These are phyloP conservation scores for Gorsachius magnificus DNA, from an alignment of 2,797 vertebrate species.

Conservation along the genomic window DNA sequence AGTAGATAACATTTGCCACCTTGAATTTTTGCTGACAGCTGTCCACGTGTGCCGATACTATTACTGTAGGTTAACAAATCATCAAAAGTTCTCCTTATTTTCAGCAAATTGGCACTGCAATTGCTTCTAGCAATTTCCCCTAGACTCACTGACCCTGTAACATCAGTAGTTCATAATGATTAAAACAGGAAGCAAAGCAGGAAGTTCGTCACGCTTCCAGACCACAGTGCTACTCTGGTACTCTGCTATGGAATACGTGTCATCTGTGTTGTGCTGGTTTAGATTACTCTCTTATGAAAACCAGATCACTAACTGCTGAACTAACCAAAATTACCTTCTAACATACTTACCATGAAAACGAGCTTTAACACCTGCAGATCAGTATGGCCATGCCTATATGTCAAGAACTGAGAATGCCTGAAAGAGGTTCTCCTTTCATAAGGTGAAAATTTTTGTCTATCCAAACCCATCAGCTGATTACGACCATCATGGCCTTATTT, in stretches of 20 bases:
- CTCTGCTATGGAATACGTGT: neutral
- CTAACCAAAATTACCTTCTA: neutral
- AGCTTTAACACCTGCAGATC: neutral
- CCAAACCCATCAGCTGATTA: neutral
- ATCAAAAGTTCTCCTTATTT: neutral
- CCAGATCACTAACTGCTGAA: neutral
- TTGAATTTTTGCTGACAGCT: neutral
- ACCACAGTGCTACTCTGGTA: neutral
- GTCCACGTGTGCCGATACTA: neutral
- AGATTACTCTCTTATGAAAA: neutral
- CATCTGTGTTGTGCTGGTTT: neutral
- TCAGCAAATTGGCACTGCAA: neutral
- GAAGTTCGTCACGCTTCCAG: neutral
- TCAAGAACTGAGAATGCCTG: neutral
- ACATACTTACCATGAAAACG: neutral
- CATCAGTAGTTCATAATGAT: neutral
- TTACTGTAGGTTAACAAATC: neutral
- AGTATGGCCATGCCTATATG: neutral
- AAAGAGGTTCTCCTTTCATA: neutral
- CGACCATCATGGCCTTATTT: neutral
- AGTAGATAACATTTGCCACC: neutral
- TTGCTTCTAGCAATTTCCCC: neutral
- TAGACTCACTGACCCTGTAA: neutral
- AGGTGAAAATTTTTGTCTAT: neutral
- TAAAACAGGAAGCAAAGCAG: neutral